Evolutionary conservation across 2,888 invertebrate species (phyloP), one percentile per base, ranked within the genome.

Genomic region (Platerodrilus igneus): DNA sequence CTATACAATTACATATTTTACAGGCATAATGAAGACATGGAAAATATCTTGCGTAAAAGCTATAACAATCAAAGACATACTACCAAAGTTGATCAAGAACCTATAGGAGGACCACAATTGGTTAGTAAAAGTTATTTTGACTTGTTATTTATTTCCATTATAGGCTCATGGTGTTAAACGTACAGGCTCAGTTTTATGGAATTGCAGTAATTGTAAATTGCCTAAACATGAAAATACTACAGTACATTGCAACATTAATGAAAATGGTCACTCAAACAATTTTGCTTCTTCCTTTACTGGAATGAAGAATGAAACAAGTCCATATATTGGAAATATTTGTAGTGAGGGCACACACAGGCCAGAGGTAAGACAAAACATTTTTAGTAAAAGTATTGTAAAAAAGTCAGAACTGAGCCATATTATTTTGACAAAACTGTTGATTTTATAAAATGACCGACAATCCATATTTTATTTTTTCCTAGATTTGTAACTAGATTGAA

Each of bases 11-110:
- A 15, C 9, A 2, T n/a, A n/a, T 19, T 13, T 16, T 57, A 23
- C 53, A 85, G 85, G 56, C 90, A 90, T 62, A 89, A 88, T 53
- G 75, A 78, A 46, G 81, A 84, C 41, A 90, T 90, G 89, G 87
- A 88, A 60, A 86, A 83, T 55, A 73, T 78, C 30, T 75, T 90
- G 73, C 69, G 83, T 1, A 83, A 84, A 57, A 76, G 75, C 41
- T 83, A 86, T 52, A 74, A 80, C 1, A 80, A 82, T 45, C 70
- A 72, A 2, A 71, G 84, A 6, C 71, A 70, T 0, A 70, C 68
- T 8, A 68, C 60, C 3, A 74, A 72, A 52, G 66, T 62, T n/a
- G 66, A 73, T 22, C 54, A 64, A 30, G 57, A 56, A 28, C 51
- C 41, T 27, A 66, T 64, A 40, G 64, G 62, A 43, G 37, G 45